A percentile compares a stretch with the other conserved stretches of the same genome.
Conservation (phyloP, 2,888 invertebrate species). For the Formica aserva region DNA sequence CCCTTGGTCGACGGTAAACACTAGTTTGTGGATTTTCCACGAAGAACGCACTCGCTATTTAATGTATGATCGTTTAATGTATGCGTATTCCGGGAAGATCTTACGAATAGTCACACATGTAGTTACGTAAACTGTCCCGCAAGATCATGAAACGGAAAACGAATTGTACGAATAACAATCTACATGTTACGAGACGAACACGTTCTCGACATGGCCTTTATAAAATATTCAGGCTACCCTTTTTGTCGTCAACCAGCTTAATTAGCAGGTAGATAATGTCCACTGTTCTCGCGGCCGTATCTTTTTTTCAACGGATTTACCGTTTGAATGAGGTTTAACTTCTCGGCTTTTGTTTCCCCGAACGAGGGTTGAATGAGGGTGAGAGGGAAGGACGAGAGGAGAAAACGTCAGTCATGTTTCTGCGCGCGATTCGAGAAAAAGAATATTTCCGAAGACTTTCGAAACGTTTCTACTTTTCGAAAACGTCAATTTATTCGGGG, state of each 20-base stretch:
- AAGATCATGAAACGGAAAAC: not conserved
- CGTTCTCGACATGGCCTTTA: slow-evolving; percentile 68
- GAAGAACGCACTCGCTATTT: not conserved
- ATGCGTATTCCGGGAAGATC: not conserved
- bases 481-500: not conserved
- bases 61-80: not conserved
- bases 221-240: slow-evolving; percentile 79
- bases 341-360: slow-evolving; percentile 44
- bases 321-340: slow-evolving; percentile 47
- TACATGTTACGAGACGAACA: not conserved
- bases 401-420: not conserved
- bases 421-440: not conserved
- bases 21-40: slow-evolving; percentile 23
- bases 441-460: not conserved
- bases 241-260: slow-evolving; percentile 76
- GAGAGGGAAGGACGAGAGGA: not conserved
- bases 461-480: not conserved
- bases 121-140: not conserved
- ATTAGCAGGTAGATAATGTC: slow-evolving; percentile 76
- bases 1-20: slow-evolving; percentile 30
- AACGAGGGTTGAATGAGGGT: not conserved
- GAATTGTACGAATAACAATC: slow-evolving; percentile 9
- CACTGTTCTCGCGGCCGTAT: slow-evolving; percentile 47
- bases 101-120: not conserved
- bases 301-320: slow-evolving; percentile 51